Evolutionary conservation across 2,888 invertebrate genomes (phyloP).

Genomic region (Heteropelma amictum): DNA sequence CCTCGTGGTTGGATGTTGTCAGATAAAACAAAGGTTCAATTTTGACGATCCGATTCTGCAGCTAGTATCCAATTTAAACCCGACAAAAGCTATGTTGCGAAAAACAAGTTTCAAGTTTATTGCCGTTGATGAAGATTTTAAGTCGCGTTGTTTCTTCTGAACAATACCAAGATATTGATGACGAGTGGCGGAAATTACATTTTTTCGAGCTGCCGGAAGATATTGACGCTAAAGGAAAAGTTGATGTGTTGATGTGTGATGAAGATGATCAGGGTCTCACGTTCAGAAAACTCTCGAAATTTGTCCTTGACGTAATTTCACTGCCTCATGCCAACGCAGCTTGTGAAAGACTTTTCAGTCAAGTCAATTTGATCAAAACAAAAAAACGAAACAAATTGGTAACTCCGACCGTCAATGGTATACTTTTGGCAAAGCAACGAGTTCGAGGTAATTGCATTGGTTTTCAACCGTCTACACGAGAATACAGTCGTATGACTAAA

Average conservation of each 20-base stretch:
- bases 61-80: slow-evolving; percentile 27
- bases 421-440: slow-evolving; percentile 22
- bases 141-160: slow-evolving; percentile 1
- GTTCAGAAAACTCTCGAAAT: slow-evolving; percentile 35
- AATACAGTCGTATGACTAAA: slow-evolving; percentile 6
- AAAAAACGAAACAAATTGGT: slow-evolving; percentile 35
- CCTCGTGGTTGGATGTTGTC: slow-evolving; percentile 33
- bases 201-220: slow-evolving; percentile 22
- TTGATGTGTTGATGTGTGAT: slow-evolving; percentile 17
- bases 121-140: slow-evolving; percentile 10
- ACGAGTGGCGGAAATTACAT: slow-evolving; percentile 35
- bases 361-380: slow-evolving; percentile 32
- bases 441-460: background rate
- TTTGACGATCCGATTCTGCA: slow-evolving; percentile 50
- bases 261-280: slow-evolving; percentile 6
- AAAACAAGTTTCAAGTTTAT: slow-evolving; percentile 19
- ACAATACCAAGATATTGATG: slow-evolving; percentile 27
- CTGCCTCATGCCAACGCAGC: slow-evolving; percentile 49
- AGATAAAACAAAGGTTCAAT: slow-evolving; percentile 55
- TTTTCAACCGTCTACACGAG: background rate
- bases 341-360: slow-evolving; percentile 41
- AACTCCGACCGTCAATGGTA: slow-evolving; percentile 20
- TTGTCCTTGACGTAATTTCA: slow-evolving; percentile 23
- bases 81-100: slow-evolving; percentile 17
- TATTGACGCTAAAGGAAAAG: background rate